Evolutionary conservation across 2,888 invertebrate species (phyloP).

Genomic region (Drosophila ustulata): DNA sequence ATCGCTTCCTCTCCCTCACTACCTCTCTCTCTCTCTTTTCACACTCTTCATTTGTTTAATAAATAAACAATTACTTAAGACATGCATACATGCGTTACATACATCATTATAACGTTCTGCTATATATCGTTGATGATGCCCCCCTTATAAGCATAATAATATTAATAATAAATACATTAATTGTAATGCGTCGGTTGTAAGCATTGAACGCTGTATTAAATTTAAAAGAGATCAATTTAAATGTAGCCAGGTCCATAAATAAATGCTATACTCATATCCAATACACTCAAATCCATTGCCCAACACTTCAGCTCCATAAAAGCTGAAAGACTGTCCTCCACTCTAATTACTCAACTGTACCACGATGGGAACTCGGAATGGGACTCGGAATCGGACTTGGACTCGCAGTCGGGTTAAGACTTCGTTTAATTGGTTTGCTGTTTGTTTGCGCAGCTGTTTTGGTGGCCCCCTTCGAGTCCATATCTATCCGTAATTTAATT

Average conservation of each 20-base stretch:
- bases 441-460: conserved; percentile 73
- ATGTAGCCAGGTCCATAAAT: conserved; percentile 37
- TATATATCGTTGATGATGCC: conserved; percentile 9
- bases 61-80: conserved; percentile 11
- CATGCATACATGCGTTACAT: conserved; percentile 11
- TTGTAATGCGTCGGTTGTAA: conserved; percentile 65
- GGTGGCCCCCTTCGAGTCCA: conserved; percentile 32
- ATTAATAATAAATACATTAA: conserved; percentile 18
- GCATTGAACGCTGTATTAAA: conserved; percentile 57
- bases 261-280: conserved; percentile 2
- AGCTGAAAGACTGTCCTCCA: not conserved
- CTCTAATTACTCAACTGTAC: conserved; percentile 45
- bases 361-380: conserved; percentile 7
- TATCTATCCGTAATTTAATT: conserved; percentile 66
- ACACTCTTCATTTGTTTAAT: conserved; percentile 1
- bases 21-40: not conserved
- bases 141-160: conserved; percentile 9
- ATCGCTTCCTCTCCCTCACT: not conserved
- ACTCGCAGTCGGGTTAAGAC: conserved; percentile 22
- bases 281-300: conserved; percentile 8
- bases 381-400: conserved; percentile 13
- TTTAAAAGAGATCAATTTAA: conserved; percentile 33
- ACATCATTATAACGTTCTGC: conserved; percentile 10
- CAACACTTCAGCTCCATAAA: conserved; percentile 7
- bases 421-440: conserved; percentile 73